Conservation (phyloP, 2,797 vertebrate species). For the Anguilla pacifica region DNA sequence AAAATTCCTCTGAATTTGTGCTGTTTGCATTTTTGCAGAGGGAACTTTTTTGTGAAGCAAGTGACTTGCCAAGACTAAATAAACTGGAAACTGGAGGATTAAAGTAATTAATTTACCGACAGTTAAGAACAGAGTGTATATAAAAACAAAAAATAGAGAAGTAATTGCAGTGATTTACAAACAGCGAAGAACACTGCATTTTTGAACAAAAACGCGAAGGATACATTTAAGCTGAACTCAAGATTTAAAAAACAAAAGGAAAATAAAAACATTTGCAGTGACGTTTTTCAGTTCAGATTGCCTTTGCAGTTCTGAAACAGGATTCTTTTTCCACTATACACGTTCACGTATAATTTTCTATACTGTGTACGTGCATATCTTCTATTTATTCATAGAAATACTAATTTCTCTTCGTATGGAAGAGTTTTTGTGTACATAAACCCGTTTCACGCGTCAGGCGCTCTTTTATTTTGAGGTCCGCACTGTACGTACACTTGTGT, state of each 20-base stretch:
- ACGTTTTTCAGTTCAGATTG: slow-evolving; percentile 68
- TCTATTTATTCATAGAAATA: slow-evolving; percentile 75
- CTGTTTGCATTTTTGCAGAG: neutral
- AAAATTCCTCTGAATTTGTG: neutral
- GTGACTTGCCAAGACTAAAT: slow-evolving; percentile 13
- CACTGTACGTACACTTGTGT: slow-evolving; percentile 51
- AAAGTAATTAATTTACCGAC: slow-evolving; percentile 8
- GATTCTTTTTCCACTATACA: slow-evolving; percentile 69
- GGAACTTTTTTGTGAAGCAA: slow-evolving; percentile 3
- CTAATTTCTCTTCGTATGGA: slow-evolving; percentile 74
- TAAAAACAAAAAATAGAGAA: neutral
- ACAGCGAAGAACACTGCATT: neutral
- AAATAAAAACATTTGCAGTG: slow-evolving; percentile 47
- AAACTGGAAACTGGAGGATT: neutral
- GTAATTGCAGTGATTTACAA: neutral
- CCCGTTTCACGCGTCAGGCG: slow-evolving; percentile 58
- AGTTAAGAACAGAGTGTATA: slow-evolving; percentile 16
- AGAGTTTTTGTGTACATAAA: slow-evolving; percentile 73
- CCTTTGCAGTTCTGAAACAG: slow-evolving; percentile 77
- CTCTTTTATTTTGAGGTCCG: slow-evolving; percentile 73
- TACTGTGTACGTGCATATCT: slow-evolving; percentile 57
- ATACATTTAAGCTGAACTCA: slow-evolving; percentile 44
- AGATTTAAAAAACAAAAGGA: slow-evolving; percentile 43
- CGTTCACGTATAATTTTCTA: slow-evolving; percentile 81
- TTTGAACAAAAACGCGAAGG: slow-evolving; percentile 53